Base-by-base conservation (phyloP, 2,113 vertebrate species). In the Phoenicopterus ruber region DNA sequence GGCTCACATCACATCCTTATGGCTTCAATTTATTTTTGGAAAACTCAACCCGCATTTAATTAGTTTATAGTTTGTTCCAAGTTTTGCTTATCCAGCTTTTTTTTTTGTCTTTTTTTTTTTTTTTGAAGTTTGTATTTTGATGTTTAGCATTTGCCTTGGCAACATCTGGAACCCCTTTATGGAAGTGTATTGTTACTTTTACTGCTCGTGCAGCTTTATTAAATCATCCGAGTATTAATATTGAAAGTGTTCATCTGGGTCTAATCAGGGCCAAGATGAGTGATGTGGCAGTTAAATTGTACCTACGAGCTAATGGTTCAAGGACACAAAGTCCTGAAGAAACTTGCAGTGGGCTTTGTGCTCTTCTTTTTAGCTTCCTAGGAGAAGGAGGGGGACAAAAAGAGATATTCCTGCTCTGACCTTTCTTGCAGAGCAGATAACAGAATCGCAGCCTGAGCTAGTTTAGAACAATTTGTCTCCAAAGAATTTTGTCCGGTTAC, bases 1-100 rank as follows among this genome's bases (percentile, higher is more conserved):
- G 98, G 98, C 98, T 98, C 96, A 79, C 93, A 96, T 94, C 95
- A 92, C 95, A 93, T 88, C 93, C 98, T 98, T 98, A 98, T 99
- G 98, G 98, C 98, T 99, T 98, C 97, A 98, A 98, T 99, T 99
- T 99, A 98, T 97, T 98, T 96, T 96, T 98, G 98, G 97, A 98
- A 97, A 96, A 94, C 91, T 92, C 91, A 96, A 78, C 97, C 94
- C 97, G 93, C 97, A 98, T 98, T 98, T 98, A 98, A 98, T 98
- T 98, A 98, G 97, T 98, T 98, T 98, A 97, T 95, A 98, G 97
- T 97, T 98, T 93, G 96, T 97, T 97, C 96, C 97, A 97, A 97
- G 91, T 96, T 96, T 94, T 98, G 97, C 98, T 98, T 97, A 98
- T 98, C 95, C 97, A 96, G 96, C 88, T 85, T 90, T 96, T 96